Evolutionary conservation across 2,888 invertebrate genomes (phyloP), one percentile per base, ranked within the genome.

Genomic region (Spodoptera exigua): DNA sequence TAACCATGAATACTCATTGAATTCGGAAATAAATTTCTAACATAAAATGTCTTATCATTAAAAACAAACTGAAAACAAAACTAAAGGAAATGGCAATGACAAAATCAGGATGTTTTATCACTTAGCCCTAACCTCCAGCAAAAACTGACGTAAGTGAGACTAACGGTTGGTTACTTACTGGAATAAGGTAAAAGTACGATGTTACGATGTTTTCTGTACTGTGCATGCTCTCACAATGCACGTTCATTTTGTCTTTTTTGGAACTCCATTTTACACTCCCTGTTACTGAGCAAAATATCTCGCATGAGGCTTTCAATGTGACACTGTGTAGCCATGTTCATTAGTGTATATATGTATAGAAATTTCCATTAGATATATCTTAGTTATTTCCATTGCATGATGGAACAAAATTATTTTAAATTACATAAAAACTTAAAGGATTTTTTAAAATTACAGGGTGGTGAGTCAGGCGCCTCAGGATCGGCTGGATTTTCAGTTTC

Each of bases 401-500:
- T 27, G 0, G 27, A 1, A 27, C 4, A 27, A 14, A 39, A 35
- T 53, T 37, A 71, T 53, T 44, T 39, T 27, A 53, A 56, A 46
- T 57, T 51, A 17, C 43, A 41, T 54, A 34, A 37, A 56, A 3
- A 35, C 32, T 3, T 7, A 14, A 34, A 1, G 14, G 18, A 40
- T 14, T 12, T 21, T 44, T 37, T 54, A 18, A 59, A 2, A 57
- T 70, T 76, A 49, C 81, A 92, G 92, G 89, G 86, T 39, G 91
- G 91, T 17, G 85, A 86, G 68, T 70, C 87, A 3, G 79, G 79
- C 7, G 74, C 59, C 21, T 80, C 76, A 47, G 90, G 87, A 55
- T 80, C 87, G 41, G 77, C 85, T 45, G 89, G 89, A 72, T 85
- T 83, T 67, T 76, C 82, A 5, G 86, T 84, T 43, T 82, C 87